Evolutionary conservation across 2,113 vertebrate genomes (phyloP), one percentile per base, ranked within the genome.

Genomic region (Electrona antarctica): DNA sequence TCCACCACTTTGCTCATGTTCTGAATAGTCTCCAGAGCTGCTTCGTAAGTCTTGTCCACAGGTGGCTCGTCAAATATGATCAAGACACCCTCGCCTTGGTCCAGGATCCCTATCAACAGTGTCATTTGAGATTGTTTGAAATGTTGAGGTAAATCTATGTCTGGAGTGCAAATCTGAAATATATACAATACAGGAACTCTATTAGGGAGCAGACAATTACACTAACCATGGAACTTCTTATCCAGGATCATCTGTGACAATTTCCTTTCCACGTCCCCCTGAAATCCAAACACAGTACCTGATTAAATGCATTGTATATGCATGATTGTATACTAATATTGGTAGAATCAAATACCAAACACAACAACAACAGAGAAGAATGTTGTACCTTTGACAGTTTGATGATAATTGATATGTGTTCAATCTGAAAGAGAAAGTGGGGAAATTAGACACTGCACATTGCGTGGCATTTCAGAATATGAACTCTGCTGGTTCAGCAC

Each of bases 1-100:
- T 99, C 98, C 95, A 99, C 98, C 74, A 99, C 98, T 97, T 98
- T 99, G 88, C 98, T 99, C 98, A 99, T 98, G 85, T 98, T 99
- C 94, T 99, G 98, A 91, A 99, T 98, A 11, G 97, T 99, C 94
- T 99, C 98, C 77, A 99, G 94, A 84, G 98, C 97, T 52, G 97
- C 96, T 93, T 95, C 97, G 0, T 99, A 99, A 1, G 98, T 98
- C 92, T 98, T 99, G 95, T 99, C 98, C 94, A 98, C 97, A 0
- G 98, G 97, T 1, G 98, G 97, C 80, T 99, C 97, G 2, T 99
- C 97, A 0, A 99, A 99, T 88, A 98, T 97, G 87, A 99, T 99
- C 86, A 99, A 88, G 69, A 99, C 98, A 0, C 97, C 98, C 91
- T 99, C 98, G 2, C 98, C 98, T 83, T 99, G 98, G 93, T 99